Base-by-base conservation (phyloP, 1,140 invertebrate genomes). In the Thrips palmi region DNA sequence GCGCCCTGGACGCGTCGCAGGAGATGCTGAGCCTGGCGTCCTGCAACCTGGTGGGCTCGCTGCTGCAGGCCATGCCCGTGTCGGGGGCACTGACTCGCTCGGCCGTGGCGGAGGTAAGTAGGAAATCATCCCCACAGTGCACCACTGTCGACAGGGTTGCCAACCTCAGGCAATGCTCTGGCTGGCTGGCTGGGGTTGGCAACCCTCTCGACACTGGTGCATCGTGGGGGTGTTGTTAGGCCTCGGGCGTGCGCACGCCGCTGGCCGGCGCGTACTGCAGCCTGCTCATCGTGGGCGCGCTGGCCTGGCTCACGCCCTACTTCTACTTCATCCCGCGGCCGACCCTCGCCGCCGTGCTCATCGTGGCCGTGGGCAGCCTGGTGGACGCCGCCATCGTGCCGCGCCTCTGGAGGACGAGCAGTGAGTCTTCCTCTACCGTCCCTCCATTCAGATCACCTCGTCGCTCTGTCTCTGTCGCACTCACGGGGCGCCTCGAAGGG, bases 211-310 rank as follows among this genome's bases (percentile, higher is more conserved):
- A n/a, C n/a, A n/a, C n/a, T n/a, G n/a, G n/a, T n/a, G n/a, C n/a
- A n/a, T n/a, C n/a, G n/a, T n/a, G n/a, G n/a, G n/a, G n/a, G n/a
- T n/a, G n/a, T n/a, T n/a, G n/a, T n/a, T n/a, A n/a, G n/a, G 81
- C 82, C 8, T 86, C 81, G 51, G 86, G 86, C 1, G 86, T 91
- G 0, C 54, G 79, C 50, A 63, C 74, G 5, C 47, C 76, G 2
- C 34, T 73, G 4, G 67, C 71, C 31, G 82, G 85, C 20, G 55
- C 89, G 30, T 77, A 81, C 45, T 91, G 86, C 31, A 72, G 77
- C 43, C 52, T 71, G 2, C 53, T 88, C 41, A 83, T 88, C n/a
- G 49, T 89, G 0, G 50, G 86, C 8, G 76, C 83, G 0, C 46
- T 74, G 4, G 63, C 63, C 25, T 74, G 75, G 42, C 52, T 81